Conservation (phyloP, 2,113 vertebrate genomes). For the Tetrax tetrax region DNA sequence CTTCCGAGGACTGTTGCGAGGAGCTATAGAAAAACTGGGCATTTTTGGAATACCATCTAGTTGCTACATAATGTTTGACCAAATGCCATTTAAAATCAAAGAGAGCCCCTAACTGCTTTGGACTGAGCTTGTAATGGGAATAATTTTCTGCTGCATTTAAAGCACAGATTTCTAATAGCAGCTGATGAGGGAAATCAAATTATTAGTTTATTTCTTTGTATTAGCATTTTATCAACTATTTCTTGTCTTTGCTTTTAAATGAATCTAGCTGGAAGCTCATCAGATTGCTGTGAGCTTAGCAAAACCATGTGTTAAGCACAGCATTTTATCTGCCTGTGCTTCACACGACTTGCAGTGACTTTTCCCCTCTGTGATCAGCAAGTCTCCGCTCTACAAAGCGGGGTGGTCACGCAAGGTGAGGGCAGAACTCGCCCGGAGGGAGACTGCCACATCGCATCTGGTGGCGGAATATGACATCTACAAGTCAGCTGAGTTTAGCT, state of each 20-base stretch:
- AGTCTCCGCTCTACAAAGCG: neutral
- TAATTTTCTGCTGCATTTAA: neutral
- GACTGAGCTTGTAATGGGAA: neutral
- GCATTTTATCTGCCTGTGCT: neutral
- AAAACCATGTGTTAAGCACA: neutral
- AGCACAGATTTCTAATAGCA: neutral
- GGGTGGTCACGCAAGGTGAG: neutral
- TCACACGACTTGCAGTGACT: neutral
- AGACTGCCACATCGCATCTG: neutral
- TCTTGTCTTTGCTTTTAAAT: neutral
- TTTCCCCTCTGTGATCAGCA: neutral
- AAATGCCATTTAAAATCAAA: slow-evolving; percentile 36
- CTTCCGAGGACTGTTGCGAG: neutral
- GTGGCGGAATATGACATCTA: neutral
- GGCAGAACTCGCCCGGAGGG: neutral
- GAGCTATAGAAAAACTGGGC: neutral
- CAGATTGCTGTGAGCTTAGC: neutral
- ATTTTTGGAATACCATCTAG: slow-evolving; percentile 12
- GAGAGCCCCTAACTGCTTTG: neutral
- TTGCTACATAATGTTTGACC: slow-evolving; percentile 30
- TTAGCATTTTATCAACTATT: neutral
- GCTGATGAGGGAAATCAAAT: neutral
- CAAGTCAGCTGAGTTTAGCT: neutral
- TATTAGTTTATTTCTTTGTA: neutral
- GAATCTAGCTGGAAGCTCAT: neutral